phyloP scores from a whole-genome alignment of 2,113 vertebrate genomes.

The Bostrychus sinensis region DNA sequence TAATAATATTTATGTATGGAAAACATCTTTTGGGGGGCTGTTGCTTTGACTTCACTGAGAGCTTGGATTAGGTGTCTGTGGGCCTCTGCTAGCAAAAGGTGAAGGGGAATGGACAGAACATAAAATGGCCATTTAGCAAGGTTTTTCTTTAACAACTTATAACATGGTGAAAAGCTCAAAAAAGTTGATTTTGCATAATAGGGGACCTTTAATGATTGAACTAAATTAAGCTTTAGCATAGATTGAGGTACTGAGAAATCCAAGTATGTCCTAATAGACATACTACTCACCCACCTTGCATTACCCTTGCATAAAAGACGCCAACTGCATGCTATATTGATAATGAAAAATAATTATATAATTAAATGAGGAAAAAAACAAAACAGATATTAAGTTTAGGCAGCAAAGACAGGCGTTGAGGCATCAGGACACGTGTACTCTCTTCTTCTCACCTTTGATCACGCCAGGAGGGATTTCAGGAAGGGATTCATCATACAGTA shows the following conservation, averaged over 20 bases:
- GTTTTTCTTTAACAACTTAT: too few relatives aligned
- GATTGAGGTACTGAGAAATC: not conserved
- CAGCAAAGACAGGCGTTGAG: slow-evolving; percentile 24
- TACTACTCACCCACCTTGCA: not conserved
- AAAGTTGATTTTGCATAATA: too few relatives aligned
- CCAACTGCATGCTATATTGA: slow-evolving; percentile 1
- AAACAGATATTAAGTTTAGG: not conserved
- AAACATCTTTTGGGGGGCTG: too few relatives aligned
- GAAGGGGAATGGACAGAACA: too few relatives aligned
- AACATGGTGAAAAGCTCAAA: too few relatives aligned
- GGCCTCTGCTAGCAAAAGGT: too few relatives aligned
- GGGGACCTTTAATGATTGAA: too few relatives aligned
- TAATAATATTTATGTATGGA: too few relatives aligned
- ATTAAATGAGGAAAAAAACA: not conserved
- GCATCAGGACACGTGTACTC: not conserved
- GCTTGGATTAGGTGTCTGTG: too few relatives aligned
- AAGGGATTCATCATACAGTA: slow-evolving; percentile 63
- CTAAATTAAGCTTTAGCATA: not conserved
- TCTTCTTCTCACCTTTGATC: slow-evolving; percentile 36
- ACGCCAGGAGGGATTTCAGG: slow-evolving; percentile 31
- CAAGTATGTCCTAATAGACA: not conserved
- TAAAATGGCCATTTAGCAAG: too few relatives aligned
- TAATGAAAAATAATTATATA: not conserved
- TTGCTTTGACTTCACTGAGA: too few relatives aligned
- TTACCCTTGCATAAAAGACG: not conserved